phyloP scores from a whole-genome alignment of 1,140 invertebrate genomes.

The Pogonomyrmex californicus region DNA sequence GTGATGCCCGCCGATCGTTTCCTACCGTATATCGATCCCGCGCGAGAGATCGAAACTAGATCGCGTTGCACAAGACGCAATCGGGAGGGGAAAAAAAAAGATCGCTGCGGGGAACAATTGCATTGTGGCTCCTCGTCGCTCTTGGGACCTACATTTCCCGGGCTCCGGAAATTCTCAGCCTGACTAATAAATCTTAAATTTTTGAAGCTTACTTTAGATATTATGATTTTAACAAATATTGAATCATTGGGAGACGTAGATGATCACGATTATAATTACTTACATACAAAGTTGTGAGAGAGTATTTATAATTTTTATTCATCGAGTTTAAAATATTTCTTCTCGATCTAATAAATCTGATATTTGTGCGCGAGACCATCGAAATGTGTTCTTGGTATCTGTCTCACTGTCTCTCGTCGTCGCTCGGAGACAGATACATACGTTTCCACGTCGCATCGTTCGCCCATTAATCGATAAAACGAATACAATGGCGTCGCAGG shows the following conservation, averaged over 20 bases:
- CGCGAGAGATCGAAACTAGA: conserved; percentile 61
- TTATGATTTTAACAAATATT: neutral
- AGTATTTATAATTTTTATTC: neutral
- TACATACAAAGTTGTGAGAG: neutral
- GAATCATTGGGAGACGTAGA: neutral
- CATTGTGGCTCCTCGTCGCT: conserved; percentile 40
- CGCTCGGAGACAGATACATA: neutral
- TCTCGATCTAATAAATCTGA: neutral
- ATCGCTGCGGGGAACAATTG: conserved; percentile 52
- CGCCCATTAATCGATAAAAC: conserved; percentile 60
- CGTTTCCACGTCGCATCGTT: conserved; percentile 1
- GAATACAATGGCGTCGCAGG: conserved; percentile 62
- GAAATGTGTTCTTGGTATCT: neutral
- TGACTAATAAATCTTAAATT: conserved; percentile 3
- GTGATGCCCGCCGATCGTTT: conserved; percentile 45
- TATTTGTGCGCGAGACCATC: neutral
- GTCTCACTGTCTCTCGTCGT: neutral
- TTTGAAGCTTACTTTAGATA: neutral
- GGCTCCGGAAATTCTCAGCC: conserved; percentile 18
- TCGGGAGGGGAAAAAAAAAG: conserved; percentile 32
- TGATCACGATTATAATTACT: neutral
- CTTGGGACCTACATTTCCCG: conserved; percentile 31
- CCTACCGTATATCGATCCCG: conserved; percentile 35
- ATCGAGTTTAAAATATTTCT: neutral
- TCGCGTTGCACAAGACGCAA: conserved; percentile 58